These are phyloP conservation scores for Limosa lapponica DNA, from an alignment of 2,797 vertebrate species.

Conservation along the genomic window DNA sequence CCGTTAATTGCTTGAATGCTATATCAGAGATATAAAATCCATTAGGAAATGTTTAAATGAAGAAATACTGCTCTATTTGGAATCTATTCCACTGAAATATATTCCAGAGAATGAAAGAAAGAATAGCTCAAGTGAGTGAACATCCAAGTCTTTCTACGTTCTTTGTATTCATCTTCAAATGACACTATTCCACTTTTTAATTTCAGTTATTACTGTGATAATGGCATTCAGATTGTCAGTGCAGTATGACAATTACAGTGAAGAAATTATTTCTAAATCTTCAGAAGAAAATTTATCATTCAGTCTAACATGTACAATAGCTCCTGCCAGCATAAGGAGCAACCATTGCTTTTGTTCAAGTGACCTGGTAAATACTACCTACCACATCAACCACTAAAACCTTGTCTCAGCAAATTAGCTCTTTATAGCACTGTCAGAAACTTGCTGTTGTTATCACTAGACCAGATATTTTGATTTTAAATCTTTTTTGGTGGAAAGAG, in stretches of 20 bases:
- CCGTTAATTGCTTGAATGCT: neutral
- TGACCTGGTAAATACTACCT: neutral
- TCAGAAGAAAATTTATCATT: neutral
- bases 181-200: slow-evolving; percentile 6
- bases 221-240: neutral
- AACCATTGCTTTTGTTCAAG: neutral
- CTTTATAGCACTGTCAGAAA: neutral
- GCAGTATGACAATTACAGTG: slow-evolving; percentile 1
- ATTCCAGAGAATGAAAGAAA: neutral
- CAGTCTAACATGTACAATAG: neutral
- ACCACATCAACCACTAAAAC: neutral
- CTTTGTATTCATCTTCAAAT: slow-evolving; percentile 18
- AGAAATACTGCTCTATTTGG: neutral
- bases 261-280: slow-evolving; percentile 5
- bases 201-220: slow-evolving; percentile 40
- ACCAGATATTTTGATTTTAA: neutral
- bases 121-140: neutral
- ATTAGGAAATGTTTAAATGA: slow-evolving; percentile 13
- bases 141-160: neutral
- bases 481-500: neutral
- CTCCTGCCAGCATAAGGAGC: neutral
- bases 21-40: neutral
- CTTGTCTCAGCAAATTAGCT: neutral
- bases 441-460: neutral
- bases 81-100: neutral